phyloP scores from a whole-genome alignment of 2,113 vertebrate genomes.

The Lepus americanus region DNA sequence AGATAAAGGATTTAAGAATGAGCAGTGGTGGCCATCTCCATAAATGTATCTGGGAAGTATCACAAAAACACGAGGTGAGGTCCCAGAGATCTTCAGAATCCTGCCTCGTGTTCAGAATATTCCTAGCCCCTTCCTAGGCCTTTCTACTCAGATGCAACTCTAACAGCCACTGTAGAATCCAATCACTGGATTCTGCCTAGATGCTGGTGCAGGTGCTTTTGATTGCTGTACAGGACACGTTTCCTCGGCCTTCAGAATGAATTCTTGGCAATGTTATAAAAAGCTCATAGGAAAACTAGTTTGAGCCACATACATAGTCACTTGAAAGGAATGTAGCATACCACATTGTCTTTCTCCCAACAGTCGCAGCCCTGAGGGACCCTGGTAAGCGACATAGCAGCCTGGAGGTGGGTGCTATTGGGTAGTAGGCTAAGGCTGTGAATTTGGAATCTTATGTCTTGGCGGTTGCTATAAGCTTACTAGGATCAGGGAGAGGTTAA shows the following conservation, averaged over 20 bases:
- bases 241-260: not conserved
- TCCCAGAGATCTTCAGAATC: not conserved
- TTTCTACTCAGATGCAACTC: not conserved
- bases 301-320: not conserved
- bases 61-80: not conserved
- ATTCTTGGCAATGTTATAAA: not conserved
- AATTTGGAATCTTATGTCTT: not conserved
- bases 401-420: no score
- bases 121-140: not conserved
- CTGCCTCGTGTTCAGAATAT: not conserved
- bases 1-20: not conserved
- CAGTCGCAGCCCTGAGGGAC: not conserved
- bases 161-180: not conserved
- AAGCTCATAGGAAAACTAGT: not conserved
- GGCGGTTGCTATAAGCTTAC: not conserved
- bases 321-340: not conserved
- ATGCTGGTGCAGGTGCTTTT: not conserved
- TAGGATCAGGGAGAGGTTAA: not conserved
- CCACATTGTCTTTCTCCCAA: not conserved
- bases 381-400: not conserved
- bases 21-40: not conserved
- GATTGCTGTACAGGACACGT: not conserved
- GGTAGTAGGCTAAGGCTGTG: not conserved
- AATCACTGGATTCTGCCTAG: not conserved
- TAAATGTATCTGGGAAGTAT: not conserved